Conservation (phyloP, 1,140 invertebrate genomes). For the Hylaeus volcanicus region DNA sequence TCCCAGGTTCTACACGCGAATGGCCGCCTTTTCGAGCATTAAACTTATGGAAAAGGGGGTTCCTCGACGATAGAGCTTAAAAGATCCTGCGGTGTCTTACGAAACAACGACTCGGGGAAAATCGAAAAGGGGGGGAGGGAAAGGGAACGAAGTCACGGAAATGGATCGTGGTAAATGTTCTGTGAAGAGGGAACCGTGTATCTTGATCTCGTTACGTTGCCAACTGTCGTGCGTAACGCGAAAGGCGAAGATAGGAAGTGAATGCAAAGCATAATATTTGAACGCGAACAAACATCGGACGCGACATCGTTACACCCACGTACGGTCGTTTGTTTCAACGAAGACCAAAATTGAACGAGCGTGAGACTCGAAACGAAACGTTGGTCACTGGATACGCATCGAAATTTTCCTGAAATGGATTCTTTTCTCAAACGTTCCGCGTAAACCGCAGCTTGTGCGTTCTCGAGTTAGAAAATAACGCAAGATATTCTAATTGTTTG, state of each 20-base stretch:
- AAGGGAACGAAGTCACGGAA: conserved; percentile 30
- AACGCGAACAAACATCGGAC: not conserved
- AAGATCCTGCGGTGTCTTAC: conserved; percentile 33
- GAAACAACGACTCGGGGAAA: conserved; percentile 23
- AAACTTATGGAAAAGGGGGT: not conserved
- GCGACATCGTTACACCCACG: not conserved
- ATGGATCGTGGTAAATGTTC: conserved; percentile 50
- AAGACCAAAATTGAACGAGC: not conserved
- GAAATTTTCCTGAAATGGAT: no score
- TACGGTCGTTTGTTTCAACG: not conserved
- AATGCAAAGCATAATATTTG: conserved; percentile 11
- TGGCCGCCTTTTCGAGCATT: not conserved
- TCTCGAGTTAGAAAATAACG: no score
- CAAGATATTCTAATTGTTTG: no score
- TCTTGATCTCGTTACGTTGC: conserved; percentile 50
- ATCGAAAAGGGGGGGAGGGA: not conserved
- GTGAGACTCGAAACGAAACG: not conserved
- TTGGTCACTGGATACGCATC: no score
- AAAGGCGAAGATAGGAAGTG: not conserved
- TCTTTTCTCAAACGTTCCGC: no score
- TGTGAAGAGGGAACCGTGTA: conserved; percentile 48
- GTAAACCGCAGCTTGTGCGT: no score
- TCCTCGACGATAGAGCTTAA: not conserved
- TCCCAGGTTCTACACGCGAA: not conserved
- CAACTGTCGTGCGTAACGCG: conserved; percentile 45